These are phyloP conservation scores for Chamaea fasciata DNA, from an alignment of 2,113 vertebrate genomes.

Conservation along the genomic window DNA sequence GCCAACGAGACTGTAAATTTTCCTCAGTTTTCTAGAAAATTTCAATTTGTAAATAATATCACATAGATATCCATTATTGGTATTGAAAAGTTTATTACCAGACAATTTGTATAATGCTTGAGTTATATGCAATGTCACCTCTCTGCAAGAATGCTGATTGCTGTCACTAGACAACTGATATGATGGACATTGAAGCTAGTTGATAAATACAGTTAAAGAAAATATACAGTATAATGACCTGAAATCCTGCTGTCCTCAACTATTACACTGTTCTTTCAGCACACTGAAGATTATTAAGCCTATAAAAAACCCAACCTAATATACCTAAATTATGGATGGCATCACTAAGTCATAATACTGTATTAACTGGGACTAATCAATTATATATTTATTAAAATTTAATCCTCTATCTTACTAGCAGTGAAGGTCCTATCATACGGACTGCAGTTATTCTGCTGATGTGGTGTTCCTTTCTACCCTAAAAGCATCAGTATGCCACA, in stretches of 20 bases:
- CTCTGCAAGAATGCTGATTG: background rate
- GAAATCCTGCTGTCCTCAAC: background rate
- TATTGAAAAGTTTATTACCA: slow-evolving; percentile 4
- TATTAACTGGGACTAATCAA: background rate
- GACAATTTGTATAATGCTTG: background rate
- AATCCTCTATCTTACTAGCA: background rate
- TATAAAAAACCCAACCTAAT: background rate
- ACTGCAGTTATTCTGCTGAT: background rate
- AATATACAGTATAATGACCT: background rate
- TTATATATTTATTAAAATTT: background rate
- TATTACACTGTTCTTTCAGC: background rate
- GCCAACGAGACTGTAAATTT: background rate
- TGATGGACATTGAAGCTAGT: background rate
- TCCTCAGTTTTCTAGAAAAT: background rate
- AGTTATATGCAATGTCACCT: background rate
- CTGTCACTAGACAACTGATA: background rate
- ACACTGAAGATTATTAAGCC: background rate
- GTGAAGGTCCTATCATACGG: background rate
- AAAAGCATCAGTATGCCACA: background rate
- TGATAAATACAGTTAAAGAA: background rate
- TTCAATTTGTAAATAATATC: background rate
- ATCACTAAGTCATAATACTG: background rate
- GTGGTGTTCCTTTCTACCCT: background rate
- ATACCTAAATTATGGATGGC: background rate
- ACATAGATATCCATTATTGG: background rate